These are phyloP conservation scores for Phengaris alcon DNA, from an alignment of 2,888 invertebrate genomes.

Conservation along the genomic window DNA sequence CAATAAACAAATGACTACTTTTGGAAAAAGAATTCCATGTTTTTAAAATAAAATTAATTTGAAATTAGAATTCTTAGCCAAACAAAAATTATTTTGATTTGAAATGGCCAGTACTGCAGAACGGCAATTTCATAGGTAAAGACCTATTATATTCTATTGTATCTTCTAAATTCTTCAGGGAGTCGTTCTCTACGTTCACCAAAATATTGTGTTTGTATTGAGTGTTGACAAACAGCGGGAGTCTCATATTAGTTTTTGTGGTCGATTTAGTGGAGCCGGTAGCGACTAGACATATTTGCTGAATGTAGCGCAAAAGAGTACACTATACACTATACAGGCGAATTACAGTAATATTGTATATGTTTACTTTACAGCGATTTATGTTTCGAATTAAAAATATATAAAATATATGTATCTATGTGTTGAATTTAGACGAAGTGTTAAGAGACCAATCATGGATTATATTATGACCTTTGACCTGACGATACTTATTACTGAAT, in stretches of 20 bases:
- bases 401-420: too few relatives aligned
- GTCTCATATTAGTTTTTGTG: neutral
- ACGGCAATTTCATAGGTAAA: too few relatives aligned
- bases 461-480: neutral
- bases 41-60: too few relatives aligned
- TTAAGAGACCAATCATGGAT: neutral
- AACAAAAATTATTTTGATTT: too few relatives aligned
- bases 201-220: neutral
- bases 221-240: slow-evolving; percentile 9
- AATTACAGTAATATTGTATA: too few relatives aligned
- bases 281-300: neutral
- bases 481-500: neutral
- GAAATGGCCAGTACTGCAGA: too few relatives aligned
- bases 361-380: too few relatives aligned
- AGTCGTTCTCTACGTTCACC: neutral
- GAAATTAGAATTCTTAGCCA: too few relatives aligned
- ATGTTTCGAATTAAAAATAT: too few relatives aligned
- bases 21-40: too few relatives aligned
- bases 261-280: neutral
- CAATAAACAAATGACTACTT: too few relatives aligned
- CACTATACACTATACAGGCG: neutral
- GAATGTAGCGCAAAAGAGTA: neutral
- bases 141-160: too few relatives aligned
- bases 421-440: neutral
- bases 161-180: neutral